Evolutionary conservation across 2,797 vertebrate genomes (phyloP), one percentile per base, ranked within the genome.

Genomic region (Sebastes taczanowskii): DNA sequence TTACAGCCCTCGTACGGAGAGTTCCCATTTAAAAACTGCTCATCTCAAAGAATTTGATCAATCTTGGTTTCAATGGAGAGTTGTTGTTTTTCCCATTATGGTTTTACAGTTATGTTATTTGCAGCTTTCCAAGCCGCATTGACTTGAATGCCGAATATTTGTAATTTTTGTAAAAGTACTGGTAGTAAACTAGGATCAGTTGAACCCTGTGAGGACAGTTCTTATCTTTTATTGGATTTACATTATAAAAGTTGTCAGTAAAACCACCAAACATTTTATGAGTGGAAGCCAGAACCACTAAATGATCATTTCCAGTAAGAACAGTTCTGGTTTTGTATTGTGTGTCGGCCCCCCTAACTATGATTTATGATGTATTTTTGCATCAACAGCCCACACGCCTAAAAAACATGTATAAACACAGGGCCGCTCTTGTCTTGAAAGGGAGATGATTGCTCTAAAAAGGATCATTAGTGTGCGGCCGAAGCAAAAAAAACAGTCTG

Each of bases 321-420:
- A 25, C 56, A 60, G 73, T 49, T 60, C 58, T 86, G 69, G 29
- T 74, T 82, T 79, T 83, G 63, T 66, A 20, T n/a, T 59, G 3
- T 4, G 32, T 72, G 25, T 70, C 58, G 25, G 58, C 63, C 67
- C 77, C n/a, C 58, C 42, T 38, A 71, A 11, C 32, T 75, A 11
- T 62, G 53, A 88, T 83, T 83, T 86, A 76, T 71, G 53, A 61
- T 64, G 29, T 70, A 29, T 80, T 81, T 80, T 53, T 55, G 34
- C 35, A 72, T 73, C 35, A 60, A 55, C 63, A 59, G n/a, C 63
- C 59, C 56, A 35, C 65, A 84, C 52, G 74, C 34, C 9, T 46
- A 46, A 46, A 63, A 76, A 80, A 74, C 56, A n/a, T 8, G 6
- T 53, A 53, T 62, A 49, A 80, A 75, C 85, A 78, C 30, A 66